phyloP scores from a whole-genome alignment of 1,140 invertebrate species.

The Pogonognathellus flavescens region DNA sequence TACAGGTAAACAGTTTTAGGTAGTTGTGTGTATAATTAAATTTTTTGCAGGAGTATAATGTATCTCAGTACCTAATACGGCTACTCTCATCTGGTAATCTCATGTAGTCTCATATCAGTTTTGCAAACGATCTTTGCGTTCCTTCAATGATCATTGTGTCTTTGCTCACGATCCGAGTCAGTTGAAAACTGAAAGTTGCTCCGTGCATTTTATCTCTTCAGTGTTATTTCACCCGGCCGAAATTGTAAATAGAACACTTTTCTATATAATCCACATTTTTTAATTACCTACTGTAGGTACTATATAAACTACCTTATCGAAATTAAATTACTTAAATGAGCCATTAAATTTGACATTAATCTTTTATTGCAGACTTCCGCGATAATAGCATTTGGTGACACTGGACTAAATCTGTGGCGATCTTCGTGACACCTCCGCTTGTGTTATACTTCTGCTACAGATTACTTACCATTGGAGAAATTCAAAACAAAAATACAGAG shows the following conservation, averaged over 20 bases:
- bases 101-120: conserved; percentile 4
- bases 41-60: not conserved
- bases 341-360: no score
- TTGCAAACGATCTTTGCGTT: conserved; percentile 9
- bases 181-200: conserved; percentile 5
- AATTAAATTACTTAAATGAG: not conserved
- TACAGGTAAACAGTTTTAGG: no score
- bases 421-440: no score
- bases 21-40: not conserved
- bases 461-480: no score
- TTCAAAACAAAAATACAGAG: no score
- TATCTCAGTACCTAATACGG: not conserved
- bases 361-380: no score
- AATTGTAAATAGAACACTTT: not conserved
- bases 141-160: conserved; percentile 30
- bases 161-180: conserved; percentile 43
- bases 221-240: not conserved
- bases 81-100: not conserved
- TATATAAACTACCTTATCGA: no score
- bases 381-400: no score
- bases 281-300: no score
- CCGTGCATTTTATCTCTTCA: not conserved
- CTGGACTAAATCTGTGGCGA: no score
- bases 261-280: not conserved
- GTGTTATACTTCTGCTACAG: no score